Evolutionary conservation across 2,113 vertebrate genomes (phyloP), one percentile per base, ranked within the genome.

Genomic region (Eretmodus cyanostictus): DNA sequence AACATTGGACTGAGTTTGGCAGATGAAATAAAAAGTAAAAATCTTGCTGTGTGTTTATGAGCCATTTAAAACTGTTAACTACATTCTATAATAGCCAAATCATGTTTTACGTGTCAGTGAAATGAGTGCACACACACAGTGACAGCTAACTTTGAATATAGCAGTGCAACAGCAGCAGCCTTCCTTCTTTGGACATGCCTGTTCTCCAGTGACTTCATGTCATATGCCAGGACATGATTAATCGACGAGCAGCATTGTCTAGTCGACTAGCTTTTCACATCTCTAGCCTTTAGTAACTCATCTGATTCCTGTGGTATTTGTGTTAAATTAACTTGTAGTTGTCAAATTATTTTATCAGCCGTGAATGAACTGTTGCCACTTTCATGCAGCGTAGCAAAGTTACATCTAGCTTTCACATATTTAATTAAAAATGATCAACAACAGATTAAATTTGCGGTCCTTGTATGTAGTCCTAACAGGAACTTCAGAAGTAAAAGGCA

Each of bases 21-120:
- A 24, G 36, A 68, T 40, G 63, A 24, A 68, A 68, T 24, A 13
- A 22, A 68, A 7, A 47, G 8, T 29, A 47, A 45, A 76, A 17
- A 17, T 17, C 22, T 45, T 73, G 5, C 5, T 47, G 68, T 73
- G 68, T 47, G 24, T 76, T 76, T 47, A 47, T 29, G 68, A 73
- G 40, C 22, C 27, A 29, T 11, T 45, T 76, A 14, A 76, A 29
- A 47, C 68, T 9, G 4, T 45, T 47, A 1, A 76, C 24, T 45
- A 5, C 2, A 73, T 73, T 1, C 22, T 73, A 2, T 27, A 17
- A 47, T 1, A 73, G 27, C 40, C 68, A 76, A 76, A 76, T 29
- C 8, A 2, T 17, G 14, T 0, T 76, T 76, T 29, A 45, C 9
- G 14, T 0, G 2, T 47, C 68, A 47, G 40, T 1, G 40, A 47